Conservation (phyloP, 2,113 vertebrate species). For the Scortum barcoo region DNA sequence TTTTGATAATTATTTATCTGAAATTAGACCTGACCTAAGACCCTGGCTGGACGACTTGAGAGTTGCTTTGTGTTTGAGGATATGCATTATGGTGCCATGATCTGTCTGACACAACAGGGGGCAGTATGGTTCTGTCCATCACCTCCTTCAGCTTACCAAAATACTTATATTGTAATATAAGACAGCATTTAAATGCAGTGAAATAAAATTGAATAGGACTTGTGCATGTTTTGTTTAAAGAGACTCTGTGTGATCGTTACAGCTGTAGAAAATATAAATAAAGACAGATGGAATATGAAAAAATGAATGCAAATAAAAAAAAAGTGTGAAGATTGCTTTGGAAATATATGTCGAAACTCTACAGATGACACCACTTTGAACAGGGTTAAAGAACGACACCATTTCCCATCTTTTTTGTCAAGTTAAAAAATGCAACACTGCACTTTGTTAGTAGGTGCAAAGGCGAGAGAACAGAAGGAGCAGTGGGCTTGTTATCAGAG, state of each 20-base stretch:
- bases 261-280: slow-evolving; percentile 4
- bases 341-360: not conserved
- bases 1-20: not conserved
- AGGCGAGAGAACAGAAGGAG: not conserved
- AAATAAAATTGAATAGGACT: slow-evolving; percentile 1
- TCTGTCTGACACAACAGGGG: slow-evolving; percentile 82
- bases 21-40: not conserved
- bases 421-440: slow-evolving; percentile 31
- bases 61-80: slow-evolving; percentile 19
- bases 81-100: slow-evolving; percentile 46
- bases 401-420: slow-evolving; percentile 9
- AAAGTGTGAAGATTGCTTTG: not conserved
- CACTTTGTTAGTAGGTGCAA: slow-evolving; percentile 6
- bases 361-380: not conserved
- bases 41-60: not conserved
- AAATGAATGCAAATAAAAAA: not conserved
- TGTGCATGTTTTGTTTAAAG: slow-evolving; percentile 10
- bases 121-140: slow-evolving; percentile 83
- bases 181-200: slow-evolving; percentile 16
- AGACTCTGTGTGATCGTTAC: not conserved
- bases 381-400: slow-evolving; percentile 7
- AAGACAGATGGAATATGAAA: not conserved
- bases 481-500: slow-evolving; percentile 14
- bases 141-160: not conserved
- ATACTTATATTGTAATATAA: not conserved